Conservation (phyloP, 35 echinoderm and acorn worm species). For the Strongylocentrotus purpuratus region DNA sequence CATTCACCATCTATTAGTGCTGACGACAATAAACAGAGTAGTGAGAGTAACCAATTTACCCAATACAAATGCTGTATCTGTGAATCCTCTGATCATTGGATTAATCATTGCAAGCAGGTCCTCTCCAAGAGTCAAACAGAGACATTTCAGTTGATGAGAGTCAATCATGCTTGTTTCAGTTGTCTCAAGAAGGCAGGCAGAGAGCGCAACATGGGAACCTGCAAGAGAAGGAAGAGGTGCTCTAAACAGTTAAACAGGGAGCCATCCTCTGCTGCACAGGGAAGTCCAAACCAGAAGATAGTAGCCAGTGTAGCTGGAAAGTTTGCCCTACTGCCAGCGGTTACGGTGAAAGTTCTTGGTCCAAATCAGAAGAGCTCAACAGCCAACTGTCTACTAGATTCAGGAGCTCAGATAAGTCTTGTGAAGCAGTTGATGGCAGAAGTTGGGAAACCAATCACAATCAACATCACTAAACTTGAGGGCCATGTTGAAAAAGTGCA, state of each 20-base stretch:
- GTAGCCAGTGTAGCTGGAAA: neutral
- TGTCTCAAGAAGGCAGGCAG: slow-evolving; percentile 66
- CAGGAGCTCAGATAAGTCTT: neutral
- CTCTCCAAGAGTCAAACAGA: slow-evolving; percentile 22
- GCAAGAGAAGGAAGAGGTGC: slow-evolving; percentile 43
- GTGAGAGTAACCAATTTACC: neutral
- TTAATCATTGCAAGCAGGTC: slow-evolving; percentile 54
- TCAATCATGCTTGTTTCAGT: slow-evolving; percentile 61
- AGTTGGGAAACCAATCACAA: neutral
- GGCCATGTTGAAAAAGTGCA: neutral
- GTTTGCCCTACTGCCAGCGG: neutral
- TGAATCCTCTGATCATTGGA: slow-evolving; percentile 41
- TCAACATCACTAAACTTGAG: neutral
- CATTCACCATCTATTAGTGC: slow-evolving; percentile 11
- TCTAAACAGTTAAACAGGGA: slow-evolving; percentile 7
- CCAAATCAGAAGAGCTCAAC: neutral
- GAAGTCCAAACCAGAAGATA: neutral
- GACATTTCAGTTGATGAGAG: slow-evolving; percentile 45
- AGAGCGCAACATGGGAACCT: slow-evolving; percentile 35
- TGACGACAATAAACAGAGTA: neutral
- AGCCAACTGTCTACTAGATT: neutral
- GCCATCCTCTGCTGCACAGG: slow-evolving; percentile 39
- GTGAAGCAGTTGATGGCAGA: neutral
- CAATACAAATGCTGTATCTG: slow-evolving; percentile 60
- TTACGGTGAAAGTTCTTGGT: neutral